Evolutionary conservation across 1,140 invertebrate species (phyloP).

Genomic region (Drosophila melanica): DNA sequence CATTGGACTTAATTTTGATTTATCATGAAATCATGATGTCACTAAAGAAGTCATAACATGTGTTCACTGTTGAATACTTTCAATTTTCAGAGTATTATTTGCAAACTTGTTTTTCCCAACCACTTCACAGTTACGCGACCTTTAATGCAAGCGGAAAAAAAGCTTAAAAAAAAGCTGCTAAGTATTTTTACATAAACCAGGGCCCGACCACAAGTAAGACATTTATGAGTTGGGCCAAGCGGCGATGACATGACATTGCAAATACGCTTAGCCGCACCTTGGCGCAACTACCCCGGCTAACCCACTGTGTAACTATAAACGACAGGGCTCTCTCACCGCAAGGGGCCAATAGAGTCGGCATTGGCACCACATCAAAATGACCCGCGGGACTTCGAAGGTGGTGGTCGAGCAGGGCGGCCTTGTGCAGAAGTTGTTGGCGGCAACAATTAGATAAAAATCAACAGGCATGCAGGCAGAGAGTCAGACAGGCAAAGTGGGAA

Average conservation of each 20-base stretch:
- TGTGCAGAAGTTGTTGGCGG: conserved; percentile 51
- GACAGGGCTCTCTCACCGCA: conserved; percentile 25
- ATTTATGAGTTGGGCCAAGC: conserved; percentile 37
- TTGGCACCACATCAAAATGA: conserved; percentile 53
- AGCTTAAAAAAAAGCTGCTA: not conserved
- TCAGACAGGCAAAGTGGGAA: conserved; percentile 7
- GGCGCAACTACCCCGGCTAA: conserved; percentile 27
- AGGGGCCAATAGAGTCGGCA: conserved; percentile 16
- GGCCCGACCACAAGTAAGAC: conserved; percentile 31
- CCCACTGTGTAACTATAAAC: conserved; percentile 40
- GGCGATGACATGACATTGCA: conserved; percentile 29
- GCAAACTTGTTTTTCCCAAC: not conserved
- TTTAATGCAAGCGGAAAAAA: not conserved
- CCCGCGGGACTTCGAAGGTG: conserved; percentile 30
- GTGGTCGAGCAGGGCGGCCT: conserved; percentile 38
- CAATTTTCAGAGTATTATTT: not conserved
- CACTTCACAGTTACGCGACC: not conserved
- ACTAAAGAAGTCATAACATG: too few relatives aligned
- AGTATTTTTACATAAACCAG: not conserved
- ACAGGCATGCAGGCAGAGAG: conserved; percentile 48
- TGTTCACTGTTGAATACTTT: not conserved
- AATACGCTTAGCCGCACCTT: conserved; percentile 32
- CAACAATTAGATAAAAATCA: conserved; percentile 79
- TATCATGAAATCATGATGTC: too few relatives aligned
- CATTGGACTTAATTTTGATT: too few relatives aligned